These are phyloP conservation scores for Oreochromis tanganicae DNA, from an alignment of 2,113 vertebrate genomes.

Conservation along the genomic window DNA sequence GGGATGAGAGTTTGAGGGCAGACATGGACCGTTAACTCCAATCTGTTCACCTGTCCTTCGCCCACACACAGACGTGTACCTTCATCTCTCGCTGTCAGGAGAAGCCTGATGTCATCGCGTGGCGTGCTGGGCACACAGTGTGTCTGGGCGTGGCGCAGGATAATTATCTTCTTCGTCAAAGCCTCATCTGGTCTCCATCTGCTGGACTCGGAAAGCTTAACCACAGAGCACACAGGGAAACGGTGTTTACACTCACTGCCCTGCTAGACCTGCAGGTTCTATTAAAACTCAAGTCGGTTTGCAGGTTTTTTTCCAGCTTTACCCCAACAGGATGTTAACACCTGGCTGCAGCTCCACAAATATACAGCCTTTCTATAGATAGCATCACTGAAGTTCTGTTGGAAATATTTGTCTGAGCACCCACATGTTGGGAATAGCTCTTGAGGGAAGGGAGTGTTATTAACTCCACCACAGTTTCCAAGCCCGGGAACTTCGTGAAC, in stretches of 20 bases:
- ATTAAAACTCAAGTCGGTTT: background rate
- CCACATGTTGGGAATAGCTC: background rate
- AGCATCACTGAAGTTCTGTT: background rate
- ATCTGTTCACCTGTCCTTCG: slow-evolving; percentile 2
- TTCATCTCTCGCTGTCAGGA: background rate
- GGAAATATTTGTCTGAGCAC: background rate
- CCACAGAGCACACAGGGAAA: background rate
- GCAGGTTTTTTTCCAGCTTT: background rate
- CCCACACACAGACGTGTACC: background rate
- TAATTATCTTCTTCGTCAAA: slow-evolving; percentile 47
- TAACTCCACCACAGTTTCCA: background rate
- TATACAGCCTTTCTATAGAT: background rate
- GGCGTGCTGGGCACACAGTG: slow-evolving; percentile 7
- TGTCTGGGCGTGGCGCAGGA: slow-evolving; percentile 32
- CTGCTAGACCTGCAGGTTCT: background rate
- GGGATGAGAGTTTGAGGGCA: background rate
- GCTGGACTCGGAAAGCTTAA: slow-evolving; percentile 5
- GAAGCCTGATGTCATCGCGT: slow-evolving; percentile 7
- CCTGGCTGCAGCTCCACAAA: background rate
- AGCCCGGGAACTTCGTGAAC: background rate
- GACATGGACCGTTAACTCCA: background rate
- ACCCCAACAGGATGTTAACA: background rate
- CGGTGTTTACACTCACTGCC: background rate
- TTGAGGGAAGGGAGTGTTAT: background rate
- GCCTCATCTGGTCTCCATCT: slow-evolving; percentile 53